Conservation (phyloP, 2,888 invertebrate species). For the Corythucha ciliata region DNA sequence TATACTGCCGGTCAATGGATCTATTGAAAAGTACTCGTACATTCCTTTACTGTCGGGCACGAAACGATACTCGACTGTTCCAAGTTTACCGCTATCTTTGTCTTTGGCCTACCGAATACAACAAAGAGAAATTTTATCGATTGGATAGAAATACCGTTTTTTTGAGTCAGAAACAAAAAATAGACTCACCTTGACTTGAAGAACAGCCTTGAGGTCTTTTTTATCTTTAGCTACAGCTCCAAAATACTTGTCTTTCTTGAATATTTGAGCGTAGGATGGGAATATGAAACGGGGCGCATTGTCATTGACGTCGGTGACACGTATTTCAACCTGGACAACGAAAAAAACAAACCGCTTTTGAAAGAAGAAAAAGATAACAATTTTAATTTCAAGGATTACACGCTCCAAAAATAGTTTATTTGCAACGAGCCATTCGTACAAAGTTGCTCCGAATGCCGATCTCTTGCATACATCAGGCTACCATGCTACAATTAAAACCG, state of each 20-base stretch:
- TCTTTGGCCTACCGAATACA: constrained; percentile 66
- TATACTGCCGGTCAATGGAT: constrained; percentile 63
- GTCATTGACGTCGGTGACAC: constrained; percentile 81
- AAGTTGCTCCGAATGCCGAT: too few relatives aligned
- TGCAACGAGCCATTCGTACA: too few relatives aligned
- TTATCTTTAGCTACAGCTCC: constrained; percentile 67
- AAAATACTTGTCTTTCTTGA: constrained; percentile 50
- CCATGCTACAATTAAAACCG: too few relatives aligned
- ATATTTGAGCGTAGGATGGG: constrained; percentile 56
- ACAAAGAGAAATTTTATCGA: constrained; percentile 2
- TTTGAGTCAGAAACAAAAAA: background rate
- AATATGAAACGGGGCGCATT: constrained; percentile 75
- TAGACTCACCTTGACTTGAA: constrained; percentile 59
- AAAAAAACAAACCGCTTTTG: background rate
- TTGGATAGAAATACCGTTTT: background rate
- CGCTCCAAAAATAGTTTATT: background rate
- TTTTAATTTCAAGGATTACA: background rate
- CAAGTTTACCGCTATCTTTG: constrained; percentile 73
- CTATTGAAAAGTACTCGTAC: constrained; percentile 60
- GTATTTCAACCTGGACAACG: constrained; percentile 56
- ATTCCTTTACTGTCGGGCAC: constrained; percentile 42
- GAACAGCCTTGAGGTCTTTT: constrained; percentile 58
- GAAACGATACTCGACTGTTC: constrained; percentile 60
- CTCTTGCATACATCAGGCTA: too few relatives aligned
- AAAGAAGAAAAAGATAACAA: background rate